These are phyloP conservation scores for Siderastrea radians DNA, from an alignment of 92 coral and sea anemone species.

Conservation along the genomic window DNA sequence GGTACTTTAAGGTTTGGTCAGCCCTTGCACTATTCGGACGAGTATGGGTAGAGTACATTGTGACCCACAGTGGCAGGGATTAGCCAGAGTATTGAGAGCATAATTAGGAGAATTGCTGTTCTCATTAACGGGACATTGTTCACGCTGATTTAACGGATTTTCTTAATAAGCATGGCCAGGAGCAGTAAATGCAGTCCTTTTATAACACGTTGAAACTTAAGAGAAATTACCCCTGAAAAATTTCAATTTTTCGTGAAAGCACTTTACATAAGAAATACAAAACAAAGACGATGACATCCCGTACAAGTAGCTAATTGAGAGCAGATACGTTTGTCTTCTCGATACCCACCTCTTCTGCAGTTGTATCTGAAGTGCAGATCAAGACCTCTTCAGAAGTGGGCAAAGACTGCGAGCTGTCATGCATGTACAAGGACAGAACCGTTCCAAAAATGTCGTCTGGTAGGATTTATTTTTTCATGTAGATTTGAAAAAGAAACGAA, in stretches of 20 bases:
- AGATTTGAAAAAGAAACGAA: not conserved
- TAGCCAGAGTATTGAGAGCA: too few species aligned
- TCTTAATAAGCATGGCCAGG: too few species aligned
- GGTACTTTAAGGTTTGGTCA: not conserved
- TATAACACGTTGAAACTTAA: too few species aligned
- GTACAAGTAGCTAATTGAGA: too few species aligned
- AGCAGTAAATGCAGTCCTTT: too few species aligned
- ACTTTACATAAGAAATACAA: not conserved
- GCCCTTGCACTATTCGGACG: not conserved
- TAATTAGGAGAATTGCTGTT: too few species aligned
- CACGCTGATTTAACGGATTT: too few species aligned
- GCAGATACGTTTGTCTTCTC: not conserved
- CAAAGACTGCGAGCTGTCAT: conserved; percentile 54
- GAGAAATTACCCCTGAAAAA: too few species aligned
- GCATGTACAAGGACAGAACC: conserved; percentile 75
- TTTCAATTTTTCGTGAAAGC: too few species aligned
- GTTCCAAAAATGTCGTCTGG: conserved; percentile 81
- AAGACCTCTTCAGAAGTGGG: conserved; percentile 88
- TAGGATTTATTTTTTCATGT: not conserved
- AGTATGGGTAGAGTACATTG: not conserved
- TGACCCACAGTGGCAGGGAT: not conserved
- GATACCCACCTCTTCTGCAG: conserved; percentile 87
- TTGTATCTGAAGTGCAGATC: conserved; percentile 84
- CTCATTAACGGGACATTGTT: too few species aligned
- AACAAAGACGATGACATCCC: not conserved